Base-by-base conservation (phyloP, 2,113 vertebrate genomes). In the Nothocercus nigrocapillus region DNA sequence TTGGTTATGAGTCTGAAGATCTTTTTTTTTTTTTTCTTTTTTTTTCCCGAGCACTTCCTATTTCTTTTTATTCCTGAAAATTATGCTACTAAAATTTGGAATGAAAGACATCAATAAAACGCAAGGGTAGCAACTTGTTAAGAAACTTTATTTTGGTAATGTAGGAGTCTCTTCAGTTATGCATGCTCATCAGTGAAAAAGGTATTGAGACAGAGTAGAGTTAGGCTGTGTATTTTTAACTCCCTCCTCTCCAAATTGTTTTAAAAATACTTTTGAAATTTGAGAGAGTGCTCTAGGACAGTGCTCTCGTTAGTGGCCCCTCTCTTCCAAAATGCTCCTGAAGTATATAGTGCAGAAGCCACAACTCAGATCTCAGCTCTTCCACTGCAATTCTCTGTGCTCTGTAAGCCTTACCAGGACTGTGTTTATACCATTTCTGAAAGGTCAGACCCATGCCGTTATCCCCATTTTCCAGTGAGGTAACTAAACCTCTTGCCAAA, bases 61-160 rank as follows among this genome's bases (percentile, higher is more conserved):
- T 78, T 64, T 74, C 44, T 75, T 82, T 90, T 24, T 85, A 49
- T 76, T 83, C 25, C 58, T 85, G 51, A 82, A 94, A 76, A 67
- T 79, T 42, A 45, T 15, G 24, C 34, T 6, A 6, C 67, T 66
- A 38, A 18, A 30, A 49, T 56, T 42, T 62, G 38, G 85, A 85
- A 68, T 18, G 21, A 34, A 70, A 53, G 36, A 38, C 11, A 51
- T 49, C 11, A 32, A 49, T 27, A 22, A 63, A 72, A 30, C 20
- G 42, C 53, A 83, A 58, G 3, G 11, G 5, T 45, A 83, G 32
- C 0, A 0, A 34, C 56, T 66, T 86, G 64, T 62, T 6, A 67
- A 76, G 44, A 82, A 74, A 56, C 4, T 18, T 20, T 85, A 19
- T 73, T 82, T 85, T 85, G 54, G 5, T 47, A 61, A 82, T 44